Conservation (phyloP, 2,888 invertebrate genomes). For the Balanococcus diminutus region DNA sequence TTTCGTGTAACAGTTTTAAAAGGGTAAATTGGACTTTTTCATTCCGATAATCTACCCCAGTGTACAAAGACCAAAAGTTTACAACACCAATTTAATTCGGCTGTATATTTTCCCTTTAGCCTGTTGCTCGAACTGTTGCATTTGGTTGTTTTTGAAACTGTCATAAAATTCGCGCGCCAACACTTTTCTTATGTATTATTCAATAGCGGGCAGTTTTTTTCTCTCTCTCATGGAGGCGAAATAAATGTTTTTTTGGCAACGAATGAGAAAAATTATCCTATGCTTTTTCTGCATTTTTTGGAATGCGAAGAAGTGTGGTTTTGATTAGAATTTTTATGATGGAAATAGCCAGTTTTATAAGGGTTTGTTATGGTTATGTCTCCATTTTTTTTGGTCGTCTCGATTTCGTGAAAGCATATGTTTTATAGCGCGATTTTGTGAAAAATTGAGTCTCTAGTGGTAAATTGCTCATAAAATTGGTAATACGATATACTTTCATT, state of each 20-base stretch:
- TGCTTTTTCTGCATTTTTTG: background rate
- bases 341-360: background rate
- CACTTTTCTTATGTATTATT: conserved; percentile 4
- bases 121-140: conserved; percentile 35
- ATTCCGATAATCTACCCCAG: background rate
- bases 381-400: background rate
- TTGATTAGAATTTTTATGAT: background rate
- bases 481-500: too few relatives aligned
- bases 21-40: background rate
- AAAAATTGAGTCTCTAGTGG: too few relatives aligned
- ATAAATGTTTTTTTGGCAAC: background rate
- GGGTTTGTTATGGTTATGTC: background rate
- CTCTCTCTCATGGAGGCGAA: background rate
- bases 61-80: conserved; percentile 24
- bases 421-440: too few relatives aligned
- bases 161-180: background rate
- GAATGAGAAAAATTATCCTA: background rate
- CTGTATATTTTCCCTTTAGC: conserved; percentile 30
- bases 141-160: background rate
- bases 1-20: background rate
- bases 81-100: conserved; percentile 18
- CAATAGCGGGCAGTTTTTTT: background rate
- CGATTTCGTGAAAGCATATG: background rate
- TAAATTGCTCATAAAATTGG: too few relatives aligned
- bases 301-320: background rate